phyloP scores from a whole-genome alignment of 2,888 invertebrate genomes.

The Eupithecia vulgata region DNA sequence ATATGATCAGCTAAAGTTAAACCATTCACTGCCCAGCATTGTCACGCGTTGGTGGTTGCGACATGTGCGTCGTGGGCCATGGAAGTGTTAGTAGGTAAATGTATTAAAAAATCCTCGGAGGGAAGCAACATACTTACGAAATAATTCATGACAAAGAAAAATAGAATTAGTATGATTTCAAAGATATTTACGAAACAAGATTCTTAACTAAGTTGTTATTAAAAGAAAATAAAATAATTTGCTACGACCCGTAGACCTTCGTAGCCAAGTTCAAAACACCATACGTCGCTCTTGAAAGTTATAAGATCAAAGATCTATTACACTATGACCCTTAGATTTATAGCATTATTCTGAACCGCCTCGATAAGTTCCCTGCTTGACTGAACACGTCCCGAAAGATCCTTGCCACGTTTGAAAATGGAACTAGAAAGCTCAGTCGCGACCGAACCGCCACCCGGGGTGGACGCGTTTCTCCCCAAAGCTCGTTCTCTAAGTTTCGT shows the following conservation, averaged over 20 bases:
- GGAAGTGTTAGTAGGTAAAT: too few species aligned
- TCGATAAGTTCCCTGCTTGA: constrained; percentile 65
- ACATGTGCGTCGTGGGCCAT: too few species aligned
- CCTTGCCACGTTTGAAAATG: constrained; percentile 52
- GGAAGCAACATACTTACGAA: neutral
- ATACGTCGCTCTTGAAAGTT: constrained; percentile 30
- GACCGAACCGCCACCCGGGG: constrained; percentile 54
- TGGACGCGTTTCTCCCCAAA: constrained; percentile 52
- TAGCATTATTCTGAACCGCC: constrained; percentile 67
- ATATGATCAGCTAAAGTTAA: neutral
- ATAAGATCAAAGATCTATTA: constrained; percentile 56
- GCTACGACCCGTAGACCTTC: neutral
- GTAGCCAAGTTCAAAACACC: constrained; percentile 22
- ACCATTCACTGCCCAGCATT: neutral
- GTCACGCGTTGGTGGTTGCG: too few species aligned
- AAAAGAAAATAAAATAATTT: neutral
- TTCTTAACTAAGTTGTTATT: too few species aligned
- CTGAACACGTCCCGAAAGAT: constrained; percentile 57
- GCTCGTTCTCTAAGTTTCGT: constrained; percentile 44
- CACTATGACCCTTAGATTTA: constrained; percentile 63
- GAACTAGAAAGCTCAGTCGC: constrained; percentile 53
- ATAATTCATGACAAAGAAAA: neutral
- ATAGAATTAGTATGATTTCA: neutral
- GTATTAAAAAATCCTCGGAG: too few species aligned
- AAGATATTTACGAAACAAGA: too few species aligned